These are phyloP conservation scores for Prosopocoilus inquinatus DNA, from an alignment of 2,888 invertebrate species.

Conservation along the genomic window DNA sequence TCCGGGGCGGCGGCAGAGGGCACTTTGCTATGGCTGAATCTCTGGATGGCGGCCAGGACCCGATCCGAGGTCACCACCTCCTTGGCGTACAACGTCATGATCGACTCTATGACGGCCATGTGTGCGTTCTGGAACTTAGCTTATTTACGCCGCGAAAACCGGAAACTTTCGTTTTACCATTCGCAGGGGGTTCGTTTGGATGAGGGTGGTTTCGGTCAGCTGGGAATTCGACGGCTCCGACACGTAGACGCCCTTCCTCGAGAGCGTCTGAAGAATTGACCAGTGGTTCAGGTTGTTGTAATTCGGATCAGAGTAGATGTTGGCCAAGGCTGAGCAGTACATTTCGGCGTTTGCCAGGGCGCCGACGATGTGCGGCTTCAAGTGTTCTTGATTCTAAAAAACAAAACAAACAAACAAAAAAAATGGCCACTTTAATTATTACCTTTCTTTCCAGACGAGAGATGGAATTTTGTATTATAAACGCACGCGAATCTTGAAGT, in stretches of 20 bases:
- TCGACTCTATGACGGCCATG: constrained; percentile 92
- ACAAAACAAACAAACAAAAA: constrained; percentile 20
- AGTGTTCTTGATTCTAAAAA: constrained; percentile 83
- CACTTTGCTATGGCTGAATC: constrained; percentile 65
- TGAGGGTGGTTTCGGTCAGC: constrained; percentile 92
- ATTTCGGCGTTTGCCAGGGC: constrained; percentile 91
- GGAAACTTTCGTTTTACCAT: constrained; percentile 63
- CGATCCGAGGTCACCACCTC: constrained; percentile 89
- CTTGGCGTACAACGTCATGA: constrained; percentile 91
- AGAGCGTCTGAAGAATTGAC: constrained; percentile 90
- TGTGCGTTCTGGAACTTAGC: constrained; percentile 77
- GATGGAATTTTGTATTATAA: no score
- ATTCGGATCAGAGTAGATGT: constrained; percentile 95
- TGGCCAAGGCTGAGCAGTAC: constrained; percentile 90
- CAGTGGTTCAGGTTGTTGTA: constrained; percentile 94
- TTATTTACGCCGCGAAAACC: background rate
- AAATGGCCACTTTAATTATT: background rate
- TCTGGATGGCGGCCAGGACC: constrained; percentile 79
- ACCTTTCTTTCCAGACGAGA: no score
- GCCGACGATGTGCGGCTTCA: constrained; percentile 90
- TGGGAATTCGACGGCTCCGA: constrained; percentile 80
- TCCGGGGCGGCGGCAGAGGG: constrained; percentile 49
- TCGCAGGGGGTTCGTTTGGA: constrained; percentile 92
- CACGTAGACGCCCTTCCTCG: constrained; percentile 86
- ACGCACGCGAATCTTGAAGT: no score